Evolutionary conservation across 2,113 vertebrate genomes (phyloP), one percentile per base, ranked within the genome.

Genomic region (Vireo altiloquus): DNA sequence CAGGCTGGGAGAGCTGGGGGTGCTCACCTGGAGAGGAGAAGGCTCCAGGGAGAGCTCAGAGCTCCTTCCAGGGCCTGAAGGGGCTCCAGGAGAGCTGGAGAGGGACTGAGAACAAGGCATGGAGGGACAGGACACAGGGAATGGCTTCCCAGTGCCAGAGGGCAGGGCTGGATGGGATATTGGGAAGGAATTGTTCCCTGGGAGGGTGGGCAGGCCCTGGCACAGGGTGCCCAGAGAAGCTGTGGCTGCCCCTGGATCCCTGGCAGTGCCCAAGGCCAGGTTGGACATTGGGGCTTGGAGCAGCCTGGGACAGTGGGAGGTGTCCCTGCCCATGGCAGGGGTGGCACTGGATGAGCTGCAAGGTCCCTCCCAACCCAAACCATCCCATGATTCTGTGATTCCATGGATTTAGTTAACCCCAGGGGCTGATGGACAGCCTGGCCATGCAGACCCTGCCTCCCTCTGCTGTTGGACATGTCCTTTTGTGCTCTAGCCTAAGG

Each of bases 261-360:
- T 88, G 76, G 50, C 2, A 80, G 66, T 56, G 66, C 0, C 66
- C 75, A 27, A 80, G 66, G 35, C 50, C 57, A 35, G 75, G 40
- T 0, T 88, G 85, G 49, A 24, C 44, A 21, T 44, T 10, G 16
- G 47, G 46, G 47, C 56, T 61, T 1, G 66, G 56, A 57, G 42
- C 35, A 27, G 3, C 50, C 59, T 72, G 86, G 42, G 35, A 10
- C 0, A 9, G 68, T 74, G 77, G 59, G 0, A 74, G 37, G 52
- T 37, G 60, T 59, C 60, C 52, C 33, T 74, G 44, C 19, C 27
- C 37, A 12, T 22, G 59, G 37, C 31, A 50, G 35, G 19, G 27
- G 15, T 57, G 60, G 23, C 0, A 39, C 2, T 8, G 37, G 28
- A 6, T 52, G 69, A 0, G 19, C 18, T 81, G 0, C 0, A 13